Base-by-base conservation (phyloP, 2,888 invertebrate species). In the Sinelater perroti region DNA sequence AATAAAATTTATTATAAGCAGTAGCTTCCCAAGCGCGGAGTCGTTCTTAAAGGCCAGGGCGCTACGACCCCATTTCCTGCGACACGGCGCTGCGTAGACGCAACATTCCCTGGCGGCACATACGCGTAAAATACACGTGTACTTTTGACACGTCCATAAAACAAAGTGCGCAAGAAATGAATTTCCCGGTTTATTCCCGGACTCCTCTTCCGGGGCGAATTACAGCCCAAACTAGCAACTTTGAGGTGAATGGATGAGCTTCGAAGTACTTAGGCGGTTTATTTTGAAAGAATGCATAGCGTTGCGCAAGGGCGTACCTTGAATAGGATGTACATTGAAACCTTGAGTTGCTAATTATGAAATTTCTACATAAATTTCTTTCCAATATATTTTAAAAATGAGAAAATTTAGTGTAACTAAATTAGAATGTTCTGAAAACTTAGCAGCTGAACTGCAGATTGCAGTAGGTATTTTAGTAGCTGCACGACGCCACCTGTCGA, bases 111-210 rank as follows among this genome's bases (percentile, higher is more conserved):
- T 5, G 8, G 14, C 8, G 40, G 26, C 40, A 24, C 40, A 40
- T 24, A 40, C 35, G 16, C 16, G 16, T 35, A 35, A 35, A 35
- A 35, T 35, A 35, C 26, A 24, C 24, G 24, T 40, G 40, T 40
- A 40, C 24, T 40, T 40, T 14, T 40, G 40, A 40, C 40, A 40
- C 40, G 40, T 40, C 11, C 40, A 40, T 40, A 40, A 40, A 40
- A 40, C 40, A 40, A 38, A 40, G 8, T 40, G 40, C 26, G 8
- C 14, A 21, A 24, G 40, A 40, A 40, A 40, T 24, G 40, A 40
- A 40, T 40, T 40, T 14, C 13, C 24, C 24, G n/a, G 24, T 40
- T 40, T 40, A 40, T 24, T 24, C 14, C 24, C 8, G 24, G 14
- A 1, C 24, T 20, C 11, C 26, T 24, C 40, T 40, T 40, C 8